A percentile compares a stretch with the other conserved stretches of the same genome.
These are phyloP conservation scores for Rhabdornis inornatus DNA, from an alignment of 2,113 vertebrate genomes.

Conservation along the genomic window DNA sequence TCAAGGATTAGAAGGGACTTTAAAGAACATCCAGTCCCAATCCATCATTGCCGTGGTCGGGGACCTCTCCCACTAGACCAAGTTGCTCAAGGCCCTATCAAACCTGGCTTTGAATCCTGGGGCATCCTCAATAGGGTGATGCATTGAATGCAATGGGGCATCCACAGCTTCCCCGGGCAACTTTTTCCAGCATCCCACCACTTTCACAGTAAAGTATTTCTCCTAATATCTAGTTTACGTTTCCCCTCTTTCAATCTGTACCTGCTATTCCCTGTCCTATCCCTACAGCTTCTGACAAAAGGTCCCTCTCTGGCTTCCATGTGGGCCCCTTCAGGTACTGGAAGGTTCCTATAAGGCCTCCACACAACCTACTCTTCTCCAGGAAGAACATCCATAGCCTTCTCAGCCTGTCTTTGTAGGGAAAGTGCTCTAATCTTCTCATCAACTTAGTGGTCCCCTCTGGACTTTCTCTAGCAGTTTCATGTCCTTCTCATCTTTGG, in stretches of 20 bases:
- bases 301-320: not conserved
- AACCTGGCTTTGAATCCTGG: not conserved
- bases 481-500: not conserved
- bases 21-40: not conserved
- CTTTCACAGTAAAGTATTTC: not conserved
- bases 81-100: not conserved
- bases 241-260: not conserved
- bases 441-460: not conserved
- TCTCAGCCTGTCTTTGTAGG: not conserved
- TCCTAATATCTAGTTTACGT: not conserved
- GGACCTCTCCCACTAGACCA: too few species aligned
- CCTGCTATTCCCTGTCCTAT: not conserved
- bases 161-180: not conserved
- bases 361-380: not conserved
- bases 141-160: not conserved
- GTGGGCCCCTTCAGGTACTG: not conserved
- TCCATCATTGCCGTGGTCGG: fast-evolving
- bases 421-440: not conserved
- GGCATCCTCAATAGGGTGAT: too few species aligned
- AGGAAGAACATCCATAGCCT: not conserved
- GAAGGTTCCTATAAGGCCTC: not conserved
- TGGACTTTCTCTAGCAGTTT: not conserved
- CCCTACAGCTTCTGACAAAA: not conserved
- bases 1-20: not conserved
- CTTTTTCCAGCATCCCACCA: not conserved